phyloP scores from a whole-genome alignment of 1,140 invertebrate genomes.

The Nixonia krombeini region DNA sequence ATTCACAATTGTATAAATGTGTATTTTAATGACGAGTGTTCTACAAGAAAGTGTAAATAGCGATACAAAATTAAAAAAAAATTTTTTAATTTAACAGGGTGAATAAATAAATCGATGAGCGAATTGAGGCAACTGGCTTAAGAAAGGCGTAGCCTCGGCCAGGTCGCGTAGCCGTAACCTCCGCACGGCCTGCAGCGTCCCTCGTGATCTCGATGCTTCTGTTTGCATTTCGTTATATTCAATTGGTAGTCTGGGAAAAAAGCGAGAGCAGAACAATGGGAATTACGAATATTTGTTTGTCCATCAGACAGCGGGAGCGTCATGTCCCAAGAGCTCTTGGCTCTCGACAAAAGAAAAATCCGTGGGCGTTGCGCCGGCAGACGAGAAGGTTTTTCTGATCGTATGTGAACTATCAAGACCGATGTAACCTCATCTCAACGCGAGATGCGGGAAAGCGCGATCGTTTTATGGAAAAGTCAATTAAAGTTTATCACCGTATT shows the following conservation, averaged over 20 bases:
- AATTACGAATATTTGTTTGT: conserved; percentile 71
- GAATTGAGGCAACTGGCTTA: conserved; percentile 21
- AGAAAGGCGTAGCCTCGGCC: conserved; percentile 18
- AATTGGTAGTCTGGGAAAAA: conserved; percentile 64
- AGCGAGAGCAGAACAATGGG: conserved; percentile 66
- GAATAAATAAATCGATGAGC: conserved; percentile 21
- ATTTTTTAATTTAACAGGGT: conserved; percentile 1
- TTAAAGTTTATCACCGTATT: too few species aligned
- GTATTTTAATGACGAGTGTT: too few species aligned
- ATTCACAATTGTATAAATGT: too few species aligned
- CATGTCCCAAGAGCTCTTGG: conserved; percentile 54
- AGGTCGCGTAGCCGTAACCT: conserved; percentile 18
- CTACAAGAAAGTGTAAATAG: too few species aligned
- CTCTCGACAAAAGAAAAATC: conserved; percentile 51
- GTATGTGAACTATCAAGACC: conserved; percentile 43
- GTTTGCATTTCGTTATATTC: conserved; percentile 72
- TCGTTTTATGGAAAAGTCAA: too few species aligned
- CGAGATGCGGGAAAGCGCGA: too few species aligned
- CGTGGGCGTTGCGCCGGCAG: conserved; percentile 38
- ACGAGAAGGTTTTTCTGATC: conserved; percentile 46
- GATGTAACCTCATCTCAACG: too few species aligned
- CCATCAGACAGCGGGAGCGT: conserved; percentile 55
- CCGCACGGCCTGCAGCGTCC: conserved; percentile 42
- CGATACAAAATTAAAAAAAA: too few species aligned
- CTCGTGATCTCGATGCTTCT: conserved; percentile 59